Evolutionary conservation across 2,888 invertebrate genomes (phyloP).

Genomic region (Parnassius smintheus): DNA sequence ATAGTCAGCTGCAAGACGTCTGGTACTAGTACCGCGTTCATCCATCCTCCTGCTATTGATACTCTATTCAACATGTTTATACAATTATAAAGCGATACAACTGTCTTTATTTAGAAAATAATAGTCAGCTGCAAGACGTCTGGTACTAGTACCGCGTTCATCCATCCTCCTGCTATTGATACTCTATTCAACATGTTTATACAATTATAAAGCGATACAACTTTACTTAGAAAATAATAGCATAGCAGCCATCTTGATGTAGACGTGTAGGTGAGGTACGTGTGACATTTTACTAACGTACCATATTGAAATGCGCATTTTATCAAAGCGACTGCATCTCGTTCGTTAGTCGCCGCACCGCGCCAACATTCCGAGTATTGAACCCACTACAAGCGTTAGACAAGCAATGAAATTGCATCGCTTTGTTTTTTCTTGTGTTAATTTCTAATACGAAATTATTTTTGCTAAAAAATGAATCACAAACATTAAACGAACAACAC

Average conservation of each 20-base stretch:
- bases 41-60: too few species aligned
- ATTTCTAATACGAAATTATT: background rate
- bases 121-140: too few species aligned
- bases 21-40: too few species aligned
- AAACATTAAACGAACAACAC: background rate
- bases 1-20: too few species aligned
- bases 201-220: too few species aligned
- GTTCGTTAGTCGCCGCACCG: constrained; percentile 65
- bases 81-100: too few species aligned
- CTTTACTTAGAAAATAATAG: too few species aligned
- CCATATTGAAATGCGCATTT: constrained; percentile 64
- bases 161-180: too few species aligned
- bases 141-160: too few species aligned
- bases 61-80: too few species aligned
- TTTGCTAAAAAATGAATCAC: background rate
- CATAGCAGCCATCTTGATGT: background rate
- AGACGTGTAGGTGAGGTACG: constrained; percentile 15
- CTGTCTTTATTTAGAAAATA: too few species aligned
- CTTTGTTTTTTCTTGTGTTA: background rate
- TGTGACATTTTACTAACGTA: constrained; percentile 22
- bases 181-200: too few species aligned
- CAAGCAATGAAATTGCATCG: constrained; percentile 24
- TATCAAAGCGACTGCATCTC: constrained; percentile 68
- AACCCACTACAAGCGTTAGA: constrained; percentile 74
- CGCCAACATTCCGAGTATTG: constrained; percentile 53